Evolutionary conservation across 2,888 invertebrate genomes (phyloP).

Genomic region (Odontomyia ornata): DNA sequence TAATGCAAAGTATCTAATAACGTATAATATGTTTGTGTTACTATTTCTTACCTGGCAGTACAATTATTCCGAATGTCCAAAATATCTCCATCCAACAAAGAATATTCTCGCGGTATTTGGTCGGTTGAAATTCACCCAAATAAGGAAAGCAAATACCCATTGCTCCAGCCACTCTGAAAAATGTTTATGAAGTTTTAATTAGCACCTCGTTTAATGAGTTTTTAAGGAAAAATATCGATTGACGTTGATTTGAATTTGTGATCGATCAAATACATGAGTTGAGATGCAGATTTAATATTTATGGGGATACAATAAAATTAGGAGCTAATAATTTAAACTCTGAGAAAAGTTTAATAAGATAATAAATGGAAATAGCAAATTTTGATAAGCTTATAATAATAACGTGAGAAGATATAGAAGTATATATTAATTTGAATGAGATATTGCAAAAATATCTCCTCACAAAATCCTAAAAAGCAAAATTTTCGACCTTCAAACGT

Average conservation of each 20-base stretch:
- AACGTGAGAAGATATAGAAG: no score
- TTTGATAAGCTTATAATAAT: no score
- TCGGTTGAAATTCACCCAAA: constrained; percentile 82
- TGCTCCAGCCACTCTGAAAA: constrained; percentile 77
- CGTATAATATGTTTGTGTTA: constrained; percentile 6
- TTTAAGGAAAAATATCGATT: background rate
- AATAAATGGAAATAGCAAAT: no score
- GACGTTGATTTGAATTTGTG: background rate
- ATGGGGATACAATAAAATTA: background rate
- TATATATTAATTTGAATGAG: no score
- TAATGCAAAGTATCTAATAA: background rate
- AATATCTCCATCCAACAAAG: constrained; percentile 88
- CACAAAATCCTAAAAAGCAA: no score
- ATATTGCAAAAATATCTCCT: no score
- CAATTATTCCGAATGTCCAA: constrained; percentile 82
- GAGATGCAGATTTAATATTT: no score
- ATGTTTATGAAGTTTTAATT: constrained; percentile 50
- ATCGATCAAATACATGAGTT: no score
- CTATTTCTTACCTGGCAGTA: constrained; percentile 72
- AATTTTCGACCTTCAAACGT: no score
- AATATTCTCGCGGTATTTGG: constrained; percentile 80
- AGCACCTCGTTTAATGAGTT: constrained; percentile 22
- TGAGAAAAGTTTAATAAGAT: background rate
- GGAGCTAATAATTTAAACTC: background rate
- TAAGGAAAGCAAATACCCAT: constrained; percentile 86